These are phyloP conservation scores for Bufo gargarizans DNA, from an alignment of 2,113 vertebrate genomes.

Conservation along the genomic window DNA sequence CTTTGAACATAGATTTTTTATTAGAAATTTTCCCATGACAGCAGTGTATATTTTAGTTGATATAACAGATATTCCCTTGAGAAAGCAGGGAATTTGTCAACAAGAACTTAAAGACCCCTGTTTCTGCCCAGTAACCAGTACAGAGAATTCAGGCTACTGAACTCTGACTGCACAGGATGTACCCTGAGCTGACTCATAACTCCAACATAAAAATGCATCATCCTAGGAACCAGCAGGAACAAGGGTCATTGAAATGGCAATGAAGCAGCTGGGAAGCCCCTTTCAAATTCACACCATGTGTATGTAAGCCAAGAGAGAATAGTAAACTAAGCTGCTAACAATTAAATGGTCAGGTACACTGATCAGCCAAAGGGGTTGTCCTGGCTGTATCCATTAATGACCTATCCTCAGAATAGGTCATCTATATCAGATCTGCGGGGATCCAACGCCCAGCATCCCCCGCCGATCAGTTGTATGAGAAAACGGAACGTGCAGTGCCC, in stretches of 20 bases:
- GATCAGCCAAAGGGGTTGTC: no score
- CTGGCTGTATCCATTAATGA: no score
- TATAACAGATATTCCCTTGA: constrained; percentile 4
- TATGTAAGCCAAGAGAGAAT: neutral
- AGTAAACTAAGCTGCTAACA: neutral
- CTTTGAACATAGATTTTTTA: neutral
- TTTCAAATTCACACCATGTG: neutral
- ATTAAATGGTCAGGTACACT: neutral
- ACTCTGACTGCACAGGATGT: constrained; percentile 16
- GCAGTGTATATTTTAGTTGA: neutral
- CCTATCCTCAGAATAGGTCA: no score
- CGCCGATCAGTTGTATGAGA: no score
- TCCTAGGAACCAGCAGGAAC: neutral
- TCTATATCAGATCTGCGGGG: no score
- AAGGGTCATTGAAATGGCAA: constrained; percentile 23
- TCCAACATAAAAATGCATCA: neutral
- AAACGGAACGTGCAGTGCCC: no score
- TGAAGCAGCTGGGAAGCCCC: neutral
- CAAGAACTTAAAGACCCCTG: neutral
- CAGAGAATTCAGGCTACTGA: neutral
- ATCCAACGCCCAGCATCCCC: no score
- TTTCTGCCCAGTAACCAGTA: constrained; percentile 13
- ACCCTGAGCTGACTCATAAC: neutral
- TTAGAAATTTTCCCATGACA: neutral
- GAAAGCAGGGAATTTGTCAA: neutral